Base-by-base conservation (phyloP, 2,888 invertebrate species). In the Neoitamus cyanurus region DNA sequence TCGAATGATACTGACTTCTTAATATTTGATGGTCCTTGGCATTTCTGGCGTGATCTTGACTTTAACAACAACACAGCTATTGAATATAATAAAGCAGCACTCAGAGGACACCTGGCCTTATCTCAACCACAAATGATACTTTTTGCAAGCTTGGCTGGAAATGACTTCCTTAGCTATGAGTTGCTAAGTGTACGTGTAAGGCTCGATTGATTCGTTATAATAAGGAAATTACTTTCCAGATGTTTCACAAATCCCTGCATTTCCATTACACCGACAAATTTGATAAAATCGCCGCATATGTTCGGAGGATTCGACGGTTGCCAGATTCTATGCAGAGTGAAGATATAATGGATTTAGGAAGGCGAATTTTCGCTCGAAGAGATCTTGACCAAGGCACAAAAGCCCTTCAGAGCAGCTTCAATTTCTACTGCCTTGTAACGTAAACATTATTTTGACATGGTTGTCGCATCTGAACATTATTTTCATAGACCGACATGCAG, bases 1-100 rank as follows among this genome's bases (percentile, higher is more conserved):
- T 84, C 87, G 1, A 34, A 85, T 31, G 86, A 87, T 70, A 72
- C 86, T 1, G 86, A 86, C 48, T 86, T 86, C 68, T 31, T 87
- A 1, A 86, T 87, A 13, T 87, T 75, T 46, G 83, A 84, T 15
- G 87, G 87, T 1, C 46, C 77, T 13, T 86, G 85, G 84, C 25
- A 37, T 7, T 84, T 72, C 42, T 86, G 86, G 84, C 42, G 36
- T 0, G 11, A 85, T 25, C 9, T 86, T 0, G 25, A 86, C 80
- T 69, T 83, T 4, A 15, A 46, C 5, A 70, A 11, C 9, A 20
- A 86, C 11, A 28, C 20, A 2, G 86, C 86, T 13, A 25, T 25
- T 6, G 85, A 87, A 36, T 85, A 75, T 73, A 85, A 83, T 70
- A 72, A 84, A 68, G 15, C 1, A 31, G 85, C 85, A 7, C 48